Base-by-base conservation (phyloP, 2,797 vertebrate species). In the Glossophaga mutica region DNA sequence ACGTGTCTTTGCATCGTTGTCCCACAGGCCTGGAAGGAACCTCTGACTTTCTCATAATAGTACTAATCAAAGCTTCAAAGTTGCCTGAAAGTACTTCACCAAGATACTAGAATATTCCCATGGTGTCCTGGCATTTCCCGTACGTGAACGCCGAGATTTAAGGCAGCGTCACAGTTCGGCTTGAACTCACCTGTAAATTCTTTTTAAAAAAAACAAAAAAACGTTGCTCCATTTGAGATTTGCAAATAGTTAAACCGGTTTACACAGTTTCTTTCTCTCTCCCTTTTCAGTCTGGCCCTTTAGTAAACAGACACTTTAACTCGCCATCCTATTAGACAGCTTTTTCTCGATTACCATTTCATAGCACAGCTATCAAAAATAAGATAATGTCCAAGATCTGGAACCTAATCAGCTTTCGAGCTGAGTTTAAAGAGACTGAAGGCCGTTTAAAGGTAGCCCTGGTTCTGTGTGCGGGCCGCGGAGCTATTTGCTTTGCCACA, bases 331-430 rank as follows among this genome's bases (percentile, higher is more conserved):
- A 96, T 97, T 96, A 97, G 98, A 96, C 96, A 98, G 98, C 96
- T 98, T 98, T 98, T 97, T 97, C 98, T 98, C 97, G 98, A 98
- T 98, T 98, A 96, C 98, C 98, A 98, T 99, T 98, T 98, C 97
- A 99, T 98, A 98, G 98, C 95, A 94, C 96, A 96, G 97, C 97
- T 98, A 98, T 99, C 98, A 98, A 97, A 97, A 98, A 98, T 96
- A 97, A 98, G 99, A 99, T 99, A 98, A 98, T 97, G 96, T 96
- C 97, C 97, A 97, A 98, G 98, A 98, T 97, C 98, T 98, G 98
- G 96, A 97, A 97, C 97, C 98, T 98, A 99, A 98, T 98, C 98
- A 98, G 98, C 98, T 98, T 98, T 98, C 98, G 97, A 97, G 96
- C 98, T 98, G 96, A 98, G 98, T 98, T 98, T 98, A 98, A 98